Evolutionary conservation across 2,113 vertebrate genomes (phyloP), one percentile per base, ranked within the genome.

Genomic region (Pygoscelis adeliae): DNA sequence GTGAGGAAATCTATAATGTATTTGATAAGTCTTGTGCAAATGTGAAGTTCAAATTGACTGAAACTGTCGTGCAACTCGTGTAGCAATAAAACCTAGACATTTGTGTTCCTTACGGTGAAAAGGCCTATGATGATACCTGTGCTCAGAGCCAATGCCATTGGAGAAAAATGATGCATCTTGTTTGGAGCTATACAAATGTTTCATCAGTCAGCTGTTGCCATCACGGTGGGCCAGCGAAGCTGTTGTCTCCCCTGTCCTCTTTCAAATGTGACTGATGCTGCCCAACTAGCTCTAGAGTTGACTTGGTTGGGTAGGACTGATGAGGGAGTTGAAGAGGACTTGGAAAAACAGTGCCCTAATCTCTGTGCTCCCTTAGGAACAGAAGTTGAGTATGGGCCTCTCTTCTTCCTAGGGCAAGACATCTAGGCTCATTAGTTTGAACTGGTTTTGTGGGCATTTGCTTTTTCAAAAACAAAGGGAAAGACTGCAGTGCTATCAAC

Each of bases 181-280:
- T 81, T 66, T 62, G 15, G 81, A 81, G 44, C 30, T 89, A 4
- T 4, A 1, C 2, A 16, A 13, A 27, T 59, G 16, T 47, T 90
- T 20, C 36, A 20, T 83, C 87, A 20, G 25, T n/a, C 22, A 52
- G 40, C 26, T 61, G 19, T 13, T 83, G 62, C 80, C 4, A 6
- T 59, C 14, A 3, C 20, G 13, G 25, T 40, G 30, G 23, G 53
- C 29, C 59, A 16, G 49, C 0, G 1, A 55, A 55, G 44, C 26
- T 44, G 71, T 87, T 42, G 15, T 10, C n/a, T 85, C 0, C 0
- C 1, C 0, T 58, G 21, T 83, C 3, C 5, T 44, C 27, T 83
- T 52, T 46, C 23, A 83, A 6, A 42, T 52, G 36, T 36, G 50
- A 22, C 15, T 26, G 46, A 29, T 83, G 36, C 67, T 94, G 93